Evolutionary conservation across 2,113 vertebrate genomes (phyloP).

Genomic region (Brachyhypopomus occidentalis): DNA sequence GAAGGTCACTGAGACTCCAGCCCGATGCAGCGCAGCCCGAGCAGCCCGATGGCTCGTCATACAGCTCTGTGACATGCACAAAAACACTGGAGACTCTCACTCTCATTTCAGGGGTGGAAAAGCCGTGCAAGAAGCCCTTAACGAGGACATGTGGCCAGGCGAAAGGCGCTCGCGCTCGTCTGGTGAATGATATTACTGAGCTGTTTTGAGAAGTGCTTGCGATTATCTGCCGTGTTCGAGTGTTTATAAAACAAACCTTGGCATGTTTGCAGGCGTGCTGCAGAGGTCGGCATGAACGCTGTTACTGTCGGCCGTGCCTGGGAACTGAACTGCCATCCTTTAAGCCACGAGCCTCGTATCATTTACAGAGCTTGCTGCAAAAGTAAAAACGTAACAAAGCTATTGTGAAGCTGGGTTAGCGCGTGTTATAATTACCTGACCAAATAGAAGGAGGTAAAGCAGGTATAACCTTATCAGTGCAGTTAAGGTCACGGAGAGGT

Average conservation of each 20-base stretch:
- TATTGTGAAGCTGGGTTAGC: conserved; percentile 35
- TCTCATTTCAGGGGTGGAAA: conserved; percentile 59
- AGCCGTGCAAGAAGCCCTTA: conserved; percentile 51
- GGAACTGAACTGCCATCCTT: conserved; percentile 43
- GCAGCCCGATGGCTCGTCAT: conserved; percentile 61
- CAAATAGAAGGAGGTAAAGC: conserved; percentile 28
- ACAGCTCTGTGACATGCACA: conserved; percentile 58
- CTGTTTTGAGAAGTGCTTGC: conserved; percentile 66
- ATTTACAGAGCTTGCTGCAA: conserved; percentile 40
- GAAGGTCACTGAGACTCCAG: conserved; percentile 57
- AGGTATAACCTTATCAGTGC: conserved; percentile 11
- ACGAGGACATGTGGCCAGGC: conserved; percentile 62
- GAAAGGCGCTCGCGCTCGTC: not conserved
- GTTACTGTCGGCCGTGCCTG: conserved; percentile 49
- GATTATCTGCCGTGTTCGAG: conserved; percentile 61
- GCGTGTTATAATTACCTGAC: conserved; percentile 47
- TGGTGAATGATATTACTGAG: conserved; percentile 31
- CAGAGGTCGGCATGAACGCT: conserved; percentile 48
- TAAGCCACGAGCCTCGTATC: conserved; percentile 40
- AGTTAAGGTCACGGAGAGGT: conserved; percentile 13
- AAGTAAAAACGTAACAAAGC: conserved; percentile 28
- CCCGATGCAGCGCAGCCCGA: conserved; percentile 30
- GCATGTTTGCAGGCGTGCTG: conserved; percentile 42
- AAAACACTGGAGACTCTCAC: conserved; percentile 71
- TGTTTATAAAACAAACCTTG: conserved; percentile 67